Percentiles rank a stretch among this genome's conserved stretches.
Conservation (phyloP, 2,113 vertebrate genomes). For the Microtus pennsylvanicus region DNA sequence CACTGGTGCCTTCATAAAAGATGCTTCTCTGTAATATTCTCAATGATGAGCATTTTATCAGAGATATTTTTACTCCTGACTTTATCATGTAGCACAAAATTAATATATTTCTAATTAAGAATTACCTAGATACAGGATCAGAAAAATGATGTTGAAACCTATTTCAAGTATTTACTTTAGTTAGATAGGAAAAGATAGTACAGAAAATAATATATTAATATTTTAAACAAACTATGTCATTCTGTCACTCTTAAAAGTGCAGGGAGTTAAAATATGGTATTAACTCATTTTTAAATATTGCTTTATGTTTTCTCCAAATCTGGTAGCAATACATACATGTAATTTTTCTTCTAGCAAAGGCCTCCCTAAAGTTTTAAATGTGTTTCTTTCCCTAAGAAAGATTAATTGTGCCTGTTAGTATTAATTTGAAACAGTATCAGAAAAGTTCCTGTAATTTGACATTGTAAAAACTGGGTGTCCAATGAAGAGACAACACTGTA, state of each 20-base stretch:
- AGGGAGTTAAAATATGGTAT: conserved; percentile 69
- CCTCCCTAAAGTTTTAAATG: conserved; percentile 77
- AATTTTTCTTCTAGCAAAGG: conserved; percentile 77
- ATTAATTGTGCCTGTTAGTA: conserved; percentile 70
- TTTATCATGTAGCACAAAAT: conserved; percentile 49
- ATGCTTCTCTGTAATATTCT: not conserved
- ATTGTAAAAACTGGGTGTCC: conserved; percentile 73
- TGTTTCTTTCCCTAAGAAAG: conserved; percentile 76
- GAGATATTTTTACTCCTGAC: conserved; percentile 56
- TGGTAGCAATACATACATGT: conserved; percentile 67
- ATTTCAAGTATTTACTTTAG: conserved; percentile 51
- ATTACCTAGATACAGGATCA: conserved; percentile 49
- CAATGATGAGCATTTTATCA: conserved; percentile 63
- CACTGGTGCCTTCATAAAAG: conserved; percentile 48
- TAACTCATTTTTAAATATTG: conserved; percentile 64
- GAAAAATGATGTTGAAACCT: conserved; percentile 50
- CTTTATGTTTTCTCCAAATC: conserved; percentile 72
- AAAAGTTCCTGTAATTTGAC: conserved; percentile 76
- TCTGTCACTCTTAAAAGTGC: conserved; percentile 42
- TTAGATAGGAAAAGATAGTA: conserved; percentile 28
- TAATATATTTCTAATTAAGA: conserved; percentile 69
- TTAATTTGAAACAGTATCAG: conserved; percentile 83
- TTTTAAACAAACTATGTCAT: conserved; percentile 45
- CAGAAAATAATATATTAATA: conserved; percentile 29
- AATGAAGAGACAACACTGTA: conserved; percentile 64